phyloP scores from a whole-genome alignment of 1,140 invertebrate genomes.

The Capitella teleta region DNA sequence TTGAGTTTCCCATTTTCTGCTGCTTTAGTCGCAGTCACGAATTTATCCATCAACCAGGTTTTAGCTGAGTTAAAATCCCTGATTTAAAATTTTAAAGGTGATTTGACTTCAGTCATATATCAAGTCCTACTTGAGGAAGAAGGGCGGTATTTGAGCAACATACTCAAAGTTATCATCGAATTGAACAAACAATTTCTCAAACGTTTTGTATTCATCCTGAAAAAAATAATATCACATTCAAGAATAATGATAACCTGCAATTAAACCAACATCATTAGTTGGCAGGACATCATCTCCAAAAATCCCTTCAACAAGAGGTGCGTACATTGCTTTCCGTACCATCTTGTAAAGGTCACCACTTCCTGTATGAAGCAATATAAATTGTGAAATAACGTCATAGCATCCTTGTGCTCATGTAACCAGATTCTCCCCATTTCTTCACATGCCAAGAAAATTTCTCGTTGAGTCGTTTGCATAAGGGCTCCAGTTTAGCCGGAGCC shows the following conservation, averaged over 20 bases:
- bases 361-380: constrained; percentile 13
- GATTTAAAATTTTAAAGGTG: no score
- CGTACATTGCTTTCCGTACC: constrained; percentile 24
- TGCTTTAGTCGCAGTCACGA: no score
- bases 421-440: not conserved
- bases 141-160: constrained; percentile 20
- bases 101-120: no score
- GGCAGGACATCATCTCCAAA: constrained; percentile 20
- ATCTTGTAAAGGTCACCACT: constrained; percentile 16
- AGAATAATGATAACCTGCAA: not conserved
- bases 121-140: constrained; percentile 21
- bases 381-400: no score
- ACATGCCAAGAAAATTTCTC: constrained; percentile 4
- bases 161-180: constrained; percentile 34
- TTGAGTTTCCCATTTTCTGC: no score
- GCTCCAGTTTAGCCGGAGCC: constrained; percentile 16
- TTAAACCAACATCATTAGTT: constrained; percentile 15
- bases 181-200: constrained; percentile 20
- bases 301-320: constrained; percentile 21
- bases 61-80: no score
- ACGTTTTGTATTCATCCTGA: constrained; percentile 19
- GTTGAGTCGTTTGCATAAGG: constrained; percentile 14
- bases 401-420: no score
- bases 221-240: constrained; percentile 9
- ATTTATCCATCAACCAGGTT: no score